Evolutionary conservation across 2,113 vertebrate genomes (phyloP), one percentile per base, ranked within the genome.

Genomic region (Axis porcinus): DNA sequence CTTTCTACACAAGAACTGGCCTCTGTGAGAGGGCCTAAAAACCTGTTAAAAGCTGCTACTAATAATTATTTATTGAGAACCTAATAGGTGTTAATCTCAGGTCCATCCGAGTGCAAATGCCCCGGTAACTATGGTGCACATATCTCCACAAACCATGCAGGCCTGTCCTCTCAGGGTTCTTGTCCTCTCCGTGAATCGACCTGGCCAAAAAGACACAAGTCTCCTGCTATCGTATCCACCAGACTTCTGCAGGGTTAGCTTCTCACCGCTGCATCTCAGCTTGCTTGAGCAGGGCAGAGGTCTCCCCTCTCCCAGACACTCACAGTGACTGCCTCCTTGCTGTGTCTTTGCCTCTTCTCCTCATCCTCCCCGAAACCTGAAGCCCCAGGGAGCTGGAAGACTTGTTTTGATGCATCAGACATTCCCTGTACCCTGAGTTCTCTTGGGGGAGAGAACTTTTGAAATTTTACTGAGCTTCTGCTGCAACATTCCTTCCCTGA

Each of bases 401-500:
- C 50, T 81, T 52, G 36, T 54, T 93, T 86, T 82, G 76, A 97
- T 78, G 82, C 52, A 94, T n/a, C 62, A 52, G 23, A 30, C 6
- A 55, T 55, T 19, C 15, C 88, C 28, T 45, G 2, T 86, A 60
- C 33, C 30, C 57, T 13, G 45, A 95, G 40, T 74, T 74, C 82
- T 96, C 54, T 78, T n/a, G 52, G 23, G 27, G 15, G 12, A 28
- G 2, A 81, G 28, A 40, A 54, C 25, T 81, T 95, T 28, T 76
- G 30, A 97, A 96, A 88, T 88, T 91, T 85, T 55, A 60, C 58
- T 43, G 43, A 85, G 55, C 47, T 78, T 89, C 70, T 93, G 57
- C 79, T 93, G n/a, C 81, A 47, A 50, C 30, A 76, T 93, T 82
- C 16, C 43, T 97, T 85, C 52, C 94, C 83, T 89, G n/a, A 93